Evolutionary conservation across 1,140 invertebrate genomes (phyloP).

Genomic region (Formica exsecta): DNA sequence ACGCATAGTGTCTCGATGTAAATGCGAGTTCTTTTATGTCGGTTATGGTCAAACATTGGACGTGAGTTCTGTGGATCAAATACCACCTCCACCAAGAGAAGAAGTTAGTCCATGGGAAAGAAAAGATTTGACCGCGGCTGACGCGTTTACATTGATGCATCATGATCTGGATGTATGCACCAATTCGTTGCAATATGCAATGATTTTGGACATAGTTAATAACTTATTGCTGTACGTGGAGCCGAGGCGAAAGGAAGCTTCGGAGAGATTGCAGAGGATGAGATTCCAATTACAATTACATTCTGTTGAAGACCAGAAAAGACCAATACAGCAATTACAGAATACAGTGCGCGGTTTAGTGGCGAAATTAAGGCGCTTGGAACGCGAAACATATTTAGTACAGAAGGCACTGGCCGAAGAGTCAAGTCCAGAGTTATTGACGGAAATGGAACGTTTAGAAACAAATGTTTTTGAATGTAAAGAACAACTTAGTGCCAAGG

Average conservation of each 20-base stretch:
- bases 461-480: conserved; percentile 95
- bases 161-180: conserved; percentile 99
- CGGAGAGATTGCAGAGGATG: conserved; percentile 95
- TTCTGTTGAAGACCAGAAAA: conserved; percentile 95
- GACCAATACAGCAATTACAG: conserved; percentile 96
- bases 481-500: conserved; percentile 93
- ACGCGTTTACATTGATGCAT: conserved; percentile 99
- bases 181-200: conserved; percentile 97
- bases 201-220: conserved; percentile 99
- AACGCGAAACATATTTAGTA: conserved; percentile 96
- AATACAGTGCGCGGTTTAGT: conserved; percentile 94
- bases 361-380: conserved; percentile 93
- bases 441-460: conserved; percentile 91
- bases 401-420: conserved; percentile 80
- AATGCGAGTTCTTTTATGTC: conserved; percentile 99
- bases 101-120: conserved; percentile 91
- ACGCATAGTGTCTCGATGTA: conserved; percentile 98
- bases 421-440: conserved; percentile 87
- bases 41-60: conserved; percentile 96
- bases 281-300: conserved; percentile 97
- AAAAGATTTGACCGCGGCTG: conserved; percentile 93
- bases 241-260: conserved; percentile 96
- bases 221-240: conserved; percentile 98
- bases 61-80: conserved; percentile 89
- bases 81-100: conserved; percentile 90